Conservation (phyloP, 1,140 invertebrate genomes). For the Sinella curviseta region DNA sequence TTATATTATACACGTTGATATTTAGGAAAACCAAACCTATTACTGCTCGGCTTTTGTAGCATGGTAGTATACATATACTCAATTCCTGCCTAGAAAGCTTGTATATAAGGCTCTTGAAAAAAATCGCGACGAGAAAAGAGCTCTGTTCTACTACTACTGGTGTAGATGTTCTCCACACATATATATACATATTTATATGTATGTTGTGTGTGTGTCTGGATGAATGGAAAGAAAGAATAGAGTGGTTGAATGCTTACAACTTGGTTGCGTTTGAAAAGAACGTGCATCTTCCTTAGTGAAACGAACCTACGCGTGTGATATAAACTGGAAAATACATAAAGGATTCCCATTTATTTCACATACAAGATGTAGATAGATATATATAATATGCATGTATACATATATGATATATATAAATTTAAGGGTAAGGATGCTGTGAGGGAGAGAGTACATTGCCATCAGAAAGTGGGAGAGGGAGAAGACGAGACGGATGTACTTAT, state of each 20-base stretch:
- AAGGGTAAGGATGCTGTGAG: neutral
- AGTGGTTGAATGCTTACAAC: neutral
- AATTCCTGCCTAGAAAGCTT: no score
- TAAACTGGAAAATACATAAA: constrained; percentile 6
- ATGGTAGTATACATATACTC: no score
- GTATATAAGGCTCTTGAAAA: neutral
- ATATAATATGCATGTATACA: neutral
- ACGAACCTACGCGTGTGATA: neutral
- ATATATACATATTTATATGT: no score
- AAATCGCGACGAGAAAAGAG: neutral
- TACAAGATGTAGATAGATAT: neutral
- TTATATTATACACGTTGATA: no score
- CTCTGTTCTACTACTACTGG: neutral
- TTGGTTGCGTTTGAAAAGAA: neutral
- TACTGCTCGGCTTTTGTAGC: no score
- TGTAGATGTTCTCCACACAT: no score
- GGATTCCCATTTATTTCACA: no score
- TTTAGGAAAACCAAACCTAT: no score
- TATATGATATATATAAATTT: neutral
- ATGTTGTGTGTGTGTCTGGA: no score
- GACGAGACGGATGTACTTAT: constrained; percentile 25
- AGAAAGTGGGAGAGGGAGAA: constrained; percentile 2
- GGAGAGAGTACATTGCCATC: neutral
- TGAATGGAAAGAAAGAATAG: neutral
- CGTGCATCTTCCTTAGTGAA: neutral